Evolutionary conservation across 1,140 invertebrate species (phyloP).

Genomic region (Episyrphus balteatus): DNA sequence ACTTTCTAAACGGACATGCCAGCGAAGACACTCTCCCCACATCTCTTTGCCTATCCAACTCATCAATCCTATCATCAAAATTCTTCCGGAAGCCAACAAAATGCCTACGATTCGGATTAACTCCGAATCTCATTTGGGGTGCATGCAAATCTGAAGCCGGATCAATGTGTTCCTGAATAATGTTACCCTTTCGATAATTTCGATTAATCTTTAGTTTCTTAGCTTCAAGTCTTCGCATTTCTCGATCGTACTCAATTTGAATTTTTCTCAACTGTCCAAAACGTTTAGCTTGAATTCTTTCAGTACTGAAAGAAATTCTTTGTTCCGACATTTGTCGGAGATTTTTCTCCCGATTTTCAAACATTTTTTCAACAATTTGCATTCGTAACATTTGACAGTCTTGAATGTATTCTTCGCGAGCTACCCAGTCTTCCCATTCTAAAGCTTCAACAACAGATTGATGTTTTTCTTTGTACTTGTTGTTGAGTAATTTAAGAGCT

Average conservation of each 20-base stretch:
- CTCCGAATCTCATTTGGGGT: slow-evolving; percentile 41
- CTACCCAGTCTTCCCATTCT: slow-evolving; percentile 34
- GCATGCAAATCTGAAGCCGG: slow-evolving; percentile 42
- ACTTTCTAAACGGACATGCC: slow-evolving; percentile 23
- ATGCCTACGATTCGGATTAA: slow-evolving; percentile 39
- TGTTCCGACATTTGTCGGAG: slow-evolving; percentile 30
- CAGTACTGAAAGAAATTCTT: slow-evolving; percentile 34
- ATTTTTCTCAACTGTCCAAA: slow-evolving; percentile 34
- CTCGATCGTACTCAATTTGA: slow-evolving; percentile 30
- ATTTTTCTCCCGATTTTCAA: slow-evolving; percentile 28
- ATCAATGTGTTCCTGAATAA: slow-evolving; percentile 38
- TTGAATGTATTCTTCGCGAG: slow-evolving; percentile 43
- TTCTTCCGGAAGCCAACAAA: slow-evolving; percentile 18
- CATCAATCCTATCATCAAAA: slow-evolving; percentile 29
- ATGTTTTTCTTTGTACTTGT: slow-evolving; percentile 9
- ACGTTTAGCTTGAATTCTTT: slow-evolving; percentile 31
- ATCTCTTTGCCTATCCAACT: slow-evolving; percentile 17
- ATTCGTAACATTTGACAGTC: slow-evolving; percentile 45
- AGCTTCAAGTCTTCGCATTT: slow-evolving; percentile 18
- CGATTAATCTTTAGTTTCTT: slow-evolving; percentile 9
- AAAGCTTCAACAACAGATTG: slow-evolving; percentile 24
- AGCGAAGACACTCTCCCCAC: slow-evolving; percentile 12
- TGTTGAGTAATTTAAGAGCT: slow-evolving; percentile 6
- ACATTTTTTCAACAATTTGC: slow-evolving; percentile 40
- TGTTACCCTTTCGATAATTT: slow-evolving; percentile 31